Conservation (phyloP, 1,140 invertebrate species). For the Macrosteles quadrilineatus region DNA sequence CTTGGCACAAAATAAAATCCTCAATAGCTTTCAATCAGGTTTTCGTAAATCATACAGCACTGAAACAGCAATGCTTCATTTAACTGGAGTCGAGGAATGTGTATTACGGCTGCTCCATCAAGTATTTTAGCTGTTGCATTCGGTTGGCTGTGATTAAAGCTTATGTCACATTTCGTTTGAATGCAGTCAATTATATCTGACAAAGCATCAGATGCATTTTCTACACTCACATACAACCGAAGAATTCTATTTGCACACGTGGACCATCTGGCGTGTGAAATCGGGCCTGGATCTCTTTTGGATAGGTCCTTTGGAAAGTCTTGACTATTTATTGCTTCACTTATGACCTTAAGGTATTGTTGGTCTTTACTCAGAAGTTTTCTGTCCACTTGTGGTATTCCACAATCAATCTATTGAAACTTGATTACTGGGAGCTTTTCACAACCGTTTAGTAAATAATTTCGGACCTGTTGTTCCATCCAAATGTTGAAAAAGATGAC, state of each 20-base stretch:
- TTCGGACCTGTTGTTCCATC: constrained; percentile 42
- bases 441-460: constrained; percentile 39
- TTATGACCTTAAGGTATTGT: constrained; percentile 43
- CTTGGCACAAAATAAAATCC: too few species aligned
- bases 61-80: too few species aligned
- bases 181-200: constrained; percentile 39
- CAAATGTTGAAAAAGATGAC: constrained; percentile 43
- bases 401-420: constrained; percentile 35
- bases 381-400: constrained; percentile 36
- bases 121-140: too few species aligned
- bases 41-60: too few species aligned
- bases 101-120: too few species aligned
- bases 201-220: constrained; percentile 39
- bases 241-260: constrained; percentile 45
- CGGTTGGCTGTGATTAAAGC: too few species aligned
- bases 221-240: constrained; percentile 43
- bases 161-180: too few species aligned
- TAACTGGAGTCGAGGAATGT: too few species aligned
- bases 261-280: too few species aligned
- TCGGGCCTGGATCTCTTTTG: constrained; percentile 42
- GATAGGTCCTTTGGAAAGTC: constrained; percentile 40
- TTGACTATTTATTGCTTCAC: constrained; percentile 41
- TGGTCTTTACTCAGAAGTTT: constrained; percentile 43
- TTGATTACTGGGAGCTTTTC: constrained; percentile 36
- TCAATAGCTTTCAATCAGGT: too few species aligned